These are phyloP conservation scores for Agrochola circellaris DNA, from an alignment of 2,888 invertebrate species.

Conservation along the genomic window DNA sequence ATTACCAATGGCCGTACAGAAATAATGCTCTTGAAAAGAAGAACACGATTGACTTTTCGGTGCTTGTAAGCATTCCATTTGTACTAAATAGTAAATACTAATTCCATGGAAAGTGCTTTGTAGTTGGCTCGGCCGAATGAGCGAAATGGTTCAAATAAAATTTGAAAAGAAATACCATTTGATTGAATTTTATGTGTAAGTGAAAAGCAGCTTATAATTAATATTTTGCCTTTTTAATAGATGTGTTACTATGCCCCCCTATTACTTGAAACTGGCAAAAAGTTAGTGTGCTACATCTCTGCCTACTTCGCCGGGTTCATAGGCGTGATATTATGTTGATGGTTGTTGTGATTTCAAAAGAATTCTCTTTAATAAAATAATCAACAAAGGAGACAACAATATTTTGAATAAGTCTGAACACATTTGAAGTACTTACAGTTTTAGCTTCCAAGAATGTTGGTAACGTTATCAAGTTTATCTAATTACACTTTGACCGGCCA, in stretches of 20 bases:
- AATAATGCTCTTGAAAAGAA: not conserved
- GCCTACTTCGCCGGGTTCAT: not conserved
- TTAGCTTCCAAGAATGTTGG: slow-evolving; percentile 21
- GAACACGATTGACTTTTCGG: not conserved
- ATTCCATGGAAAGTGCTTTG: not conserved
- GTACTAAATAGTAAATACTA: not conserved
- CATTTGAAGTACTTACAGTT: slow-evolving; percentile 43
- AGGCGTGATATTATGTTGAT: not conserved
- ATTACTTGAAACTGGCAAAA: not conserved
- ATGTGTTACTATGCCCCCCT: not conserved
- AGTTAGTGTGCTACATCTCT: not conserved
- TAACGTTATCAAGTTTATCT: slow-evolving; percentile 18
- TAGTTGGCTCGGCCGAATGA: not conserved
- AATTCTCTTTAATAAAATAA: slow-evolving; percentile 39
- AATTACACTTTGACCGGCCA: not conserved
- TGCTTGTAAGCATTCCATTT: not conserved
- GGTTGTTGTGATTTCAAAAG: slow-evolving; percentile 11
- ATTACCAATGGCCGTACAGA: not conserved
- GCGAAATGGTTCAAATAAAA: not conserved
- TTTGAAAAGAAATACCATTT: not conserved
- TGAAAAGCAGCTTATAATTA: not conserved
- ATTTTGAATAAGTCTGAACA: slow-evolving; percentile 45
- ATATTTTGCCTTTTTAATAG: not conserved
- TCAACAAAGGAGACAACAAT: not conserved
- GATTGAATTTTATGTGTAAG: not conserved